Percentiles rank a stretch among this genome's conserved stretches.
phyloP scores from a whole-genome alignment of 2,888 invertebrate species.

The Podabrus alpinus region DNA sequence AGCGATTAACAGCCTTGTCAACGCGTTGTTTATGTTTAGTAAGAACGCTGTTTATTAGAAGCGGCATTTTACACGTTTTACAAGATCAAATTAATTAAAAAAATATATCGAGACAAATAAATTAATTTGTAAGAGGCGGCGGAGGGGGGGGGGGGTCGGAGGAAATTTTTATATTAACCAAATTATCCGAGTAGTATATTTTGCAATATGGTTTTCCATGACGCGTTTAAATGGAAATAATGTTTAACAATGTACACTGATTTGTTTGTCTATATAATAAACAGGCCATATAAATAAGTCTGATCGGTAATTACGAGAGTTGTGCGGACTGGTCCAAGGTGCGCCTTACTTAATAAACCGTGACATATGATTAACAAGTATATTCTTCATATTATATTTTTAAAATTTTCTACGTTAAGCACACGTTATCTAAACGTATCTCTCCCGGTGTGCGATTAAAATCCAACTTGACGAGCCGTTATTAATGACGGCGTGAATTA shows the following conservation, averaged over 20 bases:
- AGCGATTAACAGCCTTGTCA: conserved; percentile 38
- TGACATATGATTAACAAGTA: conserved; percentile 49
- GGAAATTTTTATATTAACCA: too few species aligned
- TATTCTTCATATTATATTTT: conserved; percentile 34
- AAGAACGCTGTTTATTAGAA: not conserved
- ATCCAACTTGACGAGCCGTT: conserved; percentile 34
- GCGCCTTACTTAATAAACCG: conserved; percentile 48
- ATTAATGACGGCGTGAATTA: conserved; percentile 39
- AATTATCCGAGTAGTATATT: not conserved
- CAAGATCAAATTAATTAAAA: not conserved
- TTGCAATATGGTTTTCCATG: not conserved
- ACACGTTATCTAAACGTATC: conserved; percentile 16
- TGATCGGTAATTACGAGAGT: conserved; percentile 40
- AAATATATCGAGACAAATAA: not conserved
- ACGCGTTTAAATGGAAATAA: not conserved
- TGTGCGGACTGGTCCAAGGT: conserved; percentile 38
- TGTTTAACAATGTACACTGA: not conserved
- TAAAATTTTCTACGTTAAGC: conserved; percentile 33
- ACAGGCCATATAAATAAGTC: conserved; percentile 42
- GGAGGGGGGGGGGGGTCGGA: not conserved
- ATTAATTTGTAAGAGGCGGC: not conserved
- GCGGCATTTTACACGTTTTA: conserved; percentile 10
- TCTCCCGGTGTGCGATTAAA: conserved; percentile 31
- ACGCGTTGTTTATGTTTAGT: conserved; percentile 37
- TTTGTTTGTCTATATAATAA: conserved; percentile 29